phyloP scores from a whole-genome alignment of 2,888 invertebrate genomes.

The Melieria omissa region DNA sequence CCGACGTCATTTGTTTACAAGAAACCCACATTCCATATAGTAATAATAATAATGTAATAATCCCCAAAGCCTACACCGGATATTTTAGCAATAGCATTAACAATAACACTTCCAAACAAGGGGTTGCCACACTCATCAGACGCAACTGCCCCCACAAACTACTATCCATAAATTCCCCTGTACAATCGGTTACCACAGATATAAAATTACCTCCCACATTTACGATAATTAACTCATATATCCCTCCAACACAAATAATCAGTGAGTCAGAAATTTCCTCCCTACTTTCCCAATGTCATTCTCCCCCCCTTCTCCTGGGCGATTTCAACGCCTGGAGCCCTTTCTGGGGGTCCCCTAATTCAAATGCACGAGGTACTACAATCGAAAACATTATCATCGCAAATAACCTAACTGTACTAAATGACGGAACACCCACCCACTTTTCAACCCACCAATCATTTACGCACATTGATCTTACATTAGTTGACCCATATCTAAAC shows the following conservation, averaged over 20 bases:
- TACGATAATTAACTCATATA: background rate
- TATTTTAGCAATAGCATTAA: background rate
- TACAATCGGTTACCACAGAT: background rate
- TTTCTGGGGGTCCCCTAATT: background rate
- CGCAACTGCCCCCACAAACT: background rate
- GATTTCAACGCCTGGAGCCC: background rate
- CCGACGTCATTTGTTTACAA: background rate
- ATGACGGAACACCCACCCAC: background rate
- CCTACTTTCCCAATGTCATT: background rate
- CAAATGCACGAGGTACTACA: constrained; percentile 1
- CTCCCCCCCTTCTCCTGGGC: background rate
- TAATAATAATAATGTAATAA: background rate
- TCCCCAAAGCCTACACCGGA: too few species aligned
- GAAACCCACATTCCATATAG: background rate
- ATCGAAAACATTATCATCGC: background rate
- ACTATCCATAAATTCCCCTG: background rate
- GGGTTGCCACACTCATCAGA: background rate
- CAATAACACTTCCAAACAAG: constrained; percentile 1
- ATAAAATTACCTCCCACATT: background rate
- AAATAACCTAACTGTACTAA: background rate
- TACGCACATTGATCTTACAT: constrained; percentile 1
- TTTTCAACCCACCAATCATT: background rate
- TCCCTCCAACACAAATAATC: background rate
- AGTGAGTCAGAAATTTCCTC: background rate
- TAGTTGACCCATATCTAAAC: background rate